Evolutionary conservation across 1,140 invertebrate species (phyloP), one percentile per base, ranked within the genome.

Genomic region (Rhynchophorus ferrugineus): DNA sequence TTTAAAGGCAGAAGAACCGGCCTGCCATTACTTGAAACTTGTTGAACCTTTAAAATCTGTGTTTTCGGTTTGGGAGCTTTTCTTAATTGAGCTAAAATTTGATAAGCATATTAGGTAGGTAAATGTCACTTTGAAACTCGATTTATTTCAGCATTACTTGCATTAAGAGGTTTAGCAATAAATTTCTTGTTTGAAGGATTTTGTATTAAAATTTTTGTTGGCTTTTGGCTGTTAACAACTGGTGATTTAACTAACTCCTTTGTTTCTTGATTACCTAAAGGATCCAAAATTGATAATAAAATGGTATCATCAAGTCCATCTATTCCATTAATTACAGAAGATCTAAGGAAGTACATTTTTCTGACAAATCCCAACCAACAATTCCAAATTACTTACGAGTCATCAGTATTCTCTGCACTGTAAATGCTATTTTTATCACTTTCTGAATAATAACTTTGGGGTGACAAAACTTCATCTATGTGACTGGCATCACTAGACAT

Each of bases 1-100:
- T 75, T 81, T 1, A 84, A 76, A 0, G 83, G 83, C 33, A 85
- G 65, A 1, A 86, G 67, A 43, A 86, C 80, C 0, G 82, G 83
- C 1, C 81, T 71, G 49, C 64, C 58, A 44, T 66, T 63, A 47
- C 72, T 75, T 13, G 72, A 69, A 63, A 77, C 70, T 0, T 73
- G 72, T 11, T 76, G 75, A 1, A 78, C 75, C 49, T 75, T 61
- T 13, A 77, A 74, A n/a, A 78, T 71, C 59, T 75, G 71, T 29
- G 73, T 61, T 51, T 76, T 75, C 0, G 66, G 68, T 11, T 69
- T 71, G 36, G 29, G 39, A 13, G 44, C 42, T 51, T 57, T 62
- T 54, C 57, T 58, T n/a, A 64, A 24, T 38, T 57, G 58, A 16
- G 50, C 58, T 60, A 49, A 38, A 58, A 58, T 16, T 5, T 29